A percentile compares a stretch with the other conserved stretches of the same genome.
These are phyloP conservation scores for Pitta sordida DNA, from an alignment of 2,113 vertebrate species.

Conservation along the genomic window DNA sequence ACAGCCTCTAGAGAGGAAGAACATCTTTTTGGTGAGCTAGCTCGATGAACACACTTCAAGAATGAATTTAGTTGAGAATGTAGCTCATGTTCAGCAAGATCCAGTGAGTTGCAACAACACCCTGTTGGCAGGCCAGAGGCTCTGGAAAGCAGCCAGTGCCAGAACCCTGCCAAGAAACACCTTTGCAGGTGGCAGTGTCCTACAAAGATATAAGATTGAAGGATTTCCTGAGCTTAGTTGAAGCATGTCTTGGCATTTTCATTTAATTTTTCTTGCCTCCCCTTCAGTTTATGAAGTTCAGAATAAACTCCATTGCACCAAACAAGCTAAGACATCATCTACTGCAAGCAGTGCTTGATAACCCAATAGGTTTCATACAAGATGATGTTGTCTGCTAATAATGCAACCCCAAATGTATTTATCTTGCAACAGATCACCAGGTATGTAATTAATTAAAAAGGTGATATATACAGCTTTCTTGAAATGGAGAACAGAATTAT, in stretches of 20 bases:
- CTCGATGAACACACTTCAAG: background rate
- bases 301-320: background rate
- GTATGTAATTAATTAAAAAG: slow-evolving; percentile 27
- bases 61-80: background rate
- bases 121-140: background rate
- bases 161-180: slow-evolving; percentile 49
- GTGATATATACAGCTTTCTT: background rate
- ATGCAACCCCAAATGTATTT: background rate
- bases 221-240: slow-evolving; percentile 26
- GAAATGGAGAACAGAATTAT: background rate
- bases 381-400: background rate
- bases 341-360: background rate
- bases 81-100: slow-evolving; percentile 38
- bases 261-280: background rate
- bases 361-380: background rate
- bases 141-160: slow-evolving; percentile 34
- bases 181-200: slow-evolving; percentile 21
- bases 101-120: background rate
- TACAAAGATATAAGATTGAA: slow-evolving; percentile 6
- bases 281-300: background rate
- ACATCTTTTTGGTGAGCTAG: background rate
- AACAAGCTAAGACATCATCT: background rate
- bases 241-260: slow-evolving; percentile 12
- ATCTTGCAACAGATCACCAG: background rate
- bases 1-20: background rate